These are phyloP conservation scores for Tipula vernalis DNA, from an alignment of 2,888 invertebrate genomes.

Conservation along the genomic window DNA sequence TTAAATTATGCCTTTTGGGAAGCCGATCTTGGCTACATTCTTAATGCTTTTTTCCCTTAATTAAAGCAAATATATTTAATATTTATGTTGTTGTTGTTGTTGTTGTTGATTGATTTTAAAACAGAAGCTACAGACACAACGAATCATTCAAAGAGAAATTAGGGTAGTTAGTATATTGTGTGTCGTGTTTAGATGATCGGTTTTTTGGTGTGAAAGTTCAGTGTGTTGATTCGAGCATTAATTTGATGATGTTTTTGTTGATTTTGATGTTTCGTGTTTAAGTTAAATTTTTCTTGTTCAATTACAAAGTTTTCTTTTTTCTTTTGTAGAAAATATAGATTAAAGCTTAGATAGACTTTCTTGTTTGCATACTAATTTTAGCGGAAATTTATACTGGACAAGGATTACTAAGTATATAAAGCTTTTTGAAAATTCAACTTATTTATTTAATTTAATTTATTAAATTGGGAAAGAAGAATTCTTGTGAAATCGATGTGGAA, in stretches of 20 bases:
- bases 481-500: no score
- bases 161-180: background rate
- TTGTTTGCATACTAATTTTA: no score
- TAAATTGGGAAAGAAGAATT: no score
- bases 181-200: background rate
- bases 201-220: background rate
- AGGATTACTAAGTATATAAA: no score
- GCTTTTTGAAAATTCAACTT: no score
- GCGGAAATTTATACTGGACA: no score
- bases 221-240: background rate
- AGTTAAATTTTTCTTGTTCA: background rate
- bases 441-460: no score
- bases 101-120: background rate
- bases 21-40: background rate
- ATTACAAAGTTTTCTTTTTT: background rate
- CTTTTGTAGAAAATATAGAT: no score
- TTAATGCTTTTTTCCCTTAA: no score
- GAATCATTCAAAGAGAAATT: background rate
- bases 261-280: background rate
- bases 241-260: background rate
- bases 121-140: background rate
- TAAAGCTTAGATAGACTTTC: no score
- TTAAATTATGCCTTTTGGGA: background rate
- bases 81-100: background rate
- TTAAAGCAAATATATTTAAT: no score